phyloP scores from a whole-genome alignment of 2,888 invertebrate species.

The Harpagoxenus sublaevis region DNA sequence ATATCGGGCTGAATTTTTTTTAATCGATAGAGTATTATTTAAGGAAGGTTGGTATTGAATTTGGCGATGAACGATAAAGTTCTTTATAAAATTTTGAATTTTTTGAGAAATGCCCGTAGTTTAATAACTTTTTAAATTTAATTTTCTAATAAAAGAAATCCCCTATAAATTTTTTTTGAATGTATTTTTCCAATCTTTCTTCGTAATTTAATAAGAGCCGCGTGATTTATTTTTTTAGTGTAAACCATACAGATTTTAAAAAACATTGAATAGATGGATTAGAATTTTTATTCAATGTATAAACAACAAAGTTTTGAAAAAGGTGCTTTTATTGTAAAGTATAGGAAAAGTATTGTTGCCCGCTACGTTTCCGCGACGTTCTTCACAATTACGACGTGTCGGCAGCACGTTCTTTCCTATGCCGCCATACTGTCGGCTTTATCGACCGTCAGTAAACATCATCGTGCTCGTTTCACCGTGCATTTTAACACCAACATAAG shows the following conservation, averaged over 20 bases:
- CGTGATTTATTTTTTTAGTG: background rate
- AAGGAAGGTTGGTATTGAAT: too few species aligned
- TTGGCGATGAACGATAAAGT: too few species aligned
- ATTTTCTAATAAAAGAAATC: too few species aligned
- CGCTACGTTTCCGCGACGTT: background rate
- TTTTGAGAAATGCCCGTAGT: too few species aligned
- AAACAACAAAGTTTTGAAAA: background rate
- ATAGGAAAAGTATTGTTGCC: background rate
- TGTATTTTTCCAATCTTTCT: background rate
- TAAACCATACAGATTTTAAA: background rate
- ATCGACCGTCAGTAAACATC: constrained; percentile 58
- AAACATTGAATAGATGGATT: background rate
- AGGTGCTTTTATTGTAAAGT: background rate
- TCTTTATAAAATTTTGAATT: too few species aligned
- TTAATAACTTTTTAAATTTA: too few species aligned
- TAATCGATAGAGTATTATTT: too few species aligned
- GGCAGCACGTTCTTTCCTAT: constrained; percentile 44
- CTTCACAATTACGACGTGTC: background rate
- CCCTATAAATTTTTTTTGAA: too few species aligned
- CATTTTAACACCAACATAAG: constrained; percentile 45
- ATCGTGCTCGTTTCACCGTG: background rate
- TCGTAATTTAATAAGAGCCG: background rate
- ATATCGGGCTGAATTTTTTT: too few species aligned
- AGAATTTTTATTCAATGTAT: background rate
- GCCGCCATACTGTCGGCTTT: constrained; percentile 37